phyloP scores from a whole-genome alignment of 2,113 vertebrate species.

The Bungarus multicinctus region DNA sequence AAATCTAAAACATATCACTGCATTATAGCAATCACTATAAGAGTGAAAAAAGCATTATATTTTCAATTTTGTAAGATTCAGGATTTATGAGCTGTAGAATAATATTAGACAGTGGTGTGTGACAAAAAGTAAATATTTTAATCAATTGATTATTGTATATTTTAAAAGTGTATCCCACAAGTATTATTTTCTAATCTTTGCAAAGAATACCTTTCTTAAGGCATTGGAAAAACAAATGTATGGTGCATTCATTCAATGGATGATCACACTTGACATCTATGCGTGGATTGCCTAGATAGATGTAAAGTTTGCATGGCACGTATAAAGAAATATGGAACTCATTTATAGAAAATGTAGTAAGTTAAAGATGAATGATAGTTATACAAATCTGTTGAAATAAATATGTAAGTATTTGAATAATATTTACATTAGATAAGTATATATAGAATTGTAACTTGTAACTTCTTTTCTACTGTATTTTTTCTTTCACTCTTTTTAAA shows the following conservation, averaged over 20 bases:
- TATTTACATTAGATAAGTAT: not conserved
- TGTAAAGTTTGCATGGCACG: not conserved
- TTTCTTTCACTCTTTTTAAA: not conserved
- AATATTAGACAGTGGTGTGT: not conserved
- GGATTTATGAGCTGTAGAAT: constrained; percentile 13
- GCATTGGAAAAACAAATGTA: not conserved
- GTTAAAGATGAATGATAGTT: not conserved
- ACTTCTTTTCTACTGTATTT: not conserved
- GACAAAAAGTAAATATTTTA: constrained; percentile 40
- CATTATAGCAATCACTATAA: not conserved
- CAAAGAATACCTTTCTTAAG: constrained; percentile 58
- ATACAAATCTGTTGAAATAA: not conserved
- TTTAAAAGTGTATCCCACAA: constrained; percentile 43
- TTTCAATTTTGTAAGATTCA: constrained; percentile 11
- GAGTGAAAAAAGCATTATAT: constrained; percentile 21
- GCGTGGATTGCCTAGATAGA: not conserved
- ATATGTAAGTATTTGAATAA: not conserved
- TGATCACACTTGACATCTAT: not conserved
- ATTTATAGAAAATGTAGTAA: not conserved
- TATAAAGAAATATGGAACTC: not conserved
- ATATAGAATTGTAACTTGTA: not conserved
- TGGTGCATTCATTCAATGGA: not conserved
- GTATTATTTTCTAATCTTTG: constrained; percentile 39
- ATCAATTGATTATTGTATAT: constrained; percentile 42
- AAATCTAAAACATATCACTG: not conserved